Percentiles rank a stretch among this genome's conserved stretches.
Evolutionary conservation across 1,140 invertebrate genomes (phyloP).

Genomic region (Campoletis sonorensis): DNA sequence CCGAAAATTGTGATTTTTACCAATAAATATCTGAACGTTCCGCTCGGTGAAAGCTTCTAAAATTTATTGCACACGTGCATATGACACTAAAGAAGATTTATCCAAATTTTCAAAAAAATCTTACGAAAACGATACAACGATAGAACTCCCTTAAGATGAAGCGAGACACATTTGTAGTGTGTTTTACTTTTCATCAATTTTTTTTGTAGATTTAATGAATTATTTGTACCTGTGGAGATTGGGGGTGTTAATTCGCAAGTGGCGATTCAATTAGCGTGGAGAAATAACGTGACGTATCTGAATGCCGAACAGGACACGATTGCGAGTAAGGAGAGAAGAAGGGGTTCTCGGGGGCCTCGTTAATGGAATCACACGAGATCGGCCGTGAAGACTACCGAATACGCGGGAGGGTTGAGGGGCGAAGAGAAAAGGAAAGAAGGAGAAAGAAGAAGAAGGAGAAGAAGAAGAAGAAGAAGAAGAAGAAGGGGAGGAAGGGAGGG

Average conservation of each 20-base stretch:
- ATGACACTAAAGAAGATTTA: too few species aligned
- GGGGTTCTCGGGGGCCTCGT: slow-evolving; percentile 25
- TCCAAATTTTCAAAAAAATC: too few species aligned
- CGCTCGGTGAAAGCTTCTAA: too few species aligned
- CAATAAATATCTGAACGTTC: too few species aligned
- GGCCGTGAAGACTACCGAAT: slow-evolving; percentile 39
- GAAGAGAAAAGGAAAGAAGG: neutral
- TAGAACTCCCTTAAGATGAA: too few species aligned
- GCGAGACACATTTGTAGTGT: neutral
- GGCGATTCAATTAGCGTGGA: slow-evolving; percentile 14
- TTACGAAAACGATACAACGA: too few species aligned
- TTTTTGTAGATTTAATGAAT: neutral
- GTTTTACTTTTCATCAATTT: neutral
- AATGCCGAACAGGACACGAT: slow-evolving; percentile 26
- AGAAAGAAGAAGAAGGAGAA: neutral
- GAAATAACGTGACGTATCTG: slow-evolving; percentile 27
- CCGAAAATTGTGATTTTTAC: too few species aligned
- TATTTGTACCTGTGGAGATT: neutral
- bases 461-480: neutral
- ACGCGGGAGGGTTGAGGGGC: neutral
- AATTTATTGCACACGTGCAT: too few species aligned
- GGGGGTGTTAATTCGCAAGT: neutral
- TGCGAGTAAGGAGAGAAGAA: slow-evolving; percentile 7
- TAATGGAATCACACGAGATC: slow-evolving; percentile 36
- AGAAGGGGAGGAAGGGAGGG: neutral